Percentiles rank a stretch among this genome's conserved stretches.
Conservation (phyloP, 2,888 invertebrate species). For the Nomada lathburiana region DNA sequence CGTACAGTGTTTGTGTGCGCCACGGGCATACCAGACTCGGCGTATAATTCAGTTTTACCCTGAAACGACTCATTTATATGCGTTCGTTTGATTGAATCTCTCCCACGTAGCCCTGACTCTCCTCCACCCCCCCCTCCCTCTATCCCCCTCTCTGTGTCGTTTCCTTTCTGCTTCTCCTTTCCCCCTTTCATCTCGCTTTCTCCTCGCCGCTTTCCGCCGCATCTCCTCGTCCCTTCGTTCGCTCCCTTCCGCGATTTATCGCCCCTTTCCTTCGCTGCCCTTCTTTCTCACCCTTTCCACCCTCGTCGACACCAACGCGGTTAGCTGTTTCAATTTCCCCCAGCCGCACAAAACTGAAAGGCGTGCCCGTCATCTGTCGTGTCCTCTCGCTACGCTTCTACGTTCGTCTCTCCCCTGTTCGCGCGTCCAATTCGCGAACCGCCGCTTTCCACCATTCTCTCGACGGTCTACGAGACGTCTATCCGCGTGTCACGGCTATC, state of each 20-base stretch:
- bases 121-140: constrained; percentile 44
- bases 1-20: constrained; percentile 21
- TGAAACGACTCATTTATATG: constrained; percentile 83
- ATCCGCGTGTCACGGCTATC: constrained; percentile 41
- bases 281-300: constrained; percentile 17
- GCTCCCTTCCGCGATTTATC: constrained; percentile 8
- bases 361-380: constrained; percentile 70
- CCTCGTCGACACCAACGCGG: constrained; percentile 77
- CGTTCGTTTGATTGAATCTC: constrained; percentile 83
- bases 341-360: constrained; percentile 80
- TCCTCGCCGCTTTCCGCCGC: constrained; percentile 28
- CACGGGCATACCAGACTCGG: constrained; percentile 67
- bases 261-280: constrained; percentile 9
- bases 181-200: constrained; percentile 39
- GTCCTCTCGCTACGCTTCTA: constrained; percentile 50
- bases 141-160: constrained; percentile 34
- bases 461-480: constrained; percentile 13
- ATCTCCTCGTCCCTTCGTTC: constrained; percentile 40
- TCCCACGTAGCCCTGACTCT: constrained; percentile 62
- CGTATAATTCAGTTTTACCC: constrained; percentile 82
- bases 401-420: constrained; percentile 35
- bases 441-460: constrained; percentile 5
- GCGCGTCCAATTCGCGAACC: not conserved
- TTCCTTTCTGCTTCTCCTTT: constrained; percentile 35
- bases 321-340: constrained; percentile 83